Conservation (phyloP, 2,113 vertebrate genomes). For the Pteropus alecto region DNA sequence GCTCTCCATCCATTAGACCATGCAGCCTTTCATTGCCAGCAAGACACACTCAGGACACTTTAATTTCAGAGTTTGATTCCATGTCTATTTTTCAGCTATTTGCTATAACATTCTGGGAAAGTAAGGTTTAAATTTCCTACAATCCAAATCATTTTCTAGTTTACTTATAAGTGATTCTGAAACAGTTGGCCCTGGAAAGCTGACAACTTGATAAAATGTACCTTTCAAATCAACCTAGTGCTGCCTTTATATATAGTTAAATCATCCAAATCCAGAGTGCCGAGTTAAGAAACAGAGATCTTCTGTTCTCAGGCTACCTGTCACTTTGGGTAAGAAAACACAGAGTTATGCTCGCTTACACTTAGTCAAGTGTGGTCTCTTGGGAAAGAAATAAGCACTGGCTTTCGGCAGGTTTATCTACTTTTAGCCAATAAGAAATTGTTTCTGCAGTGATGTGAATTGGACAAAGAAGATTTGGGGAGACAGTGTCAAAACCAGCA, state of each 20-base stretch:
- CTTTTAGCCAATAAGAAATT: slow-evolving; percentile 65
- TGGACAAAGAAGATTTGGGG: slow-evolving; percentile 50
- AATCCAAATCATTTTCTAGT: slow-evolving; percentile 78
- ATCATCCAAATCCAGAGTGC: slow-evolving; percentile 68
- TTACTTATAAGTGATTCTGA: slow-evolving; percentile 74
- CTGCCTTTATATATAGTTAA: slow-evolving; percentile 74
- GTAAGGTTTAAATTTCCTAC: slow-evolving; percentile 69
- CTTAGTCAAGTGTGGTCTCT: slow-evolving; percentile 55
- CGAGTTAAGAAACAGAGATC: slow-evolving; percentile 46
- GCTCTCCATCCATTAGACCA: slow-evolving; percentile 19
- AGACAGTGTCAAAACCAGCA: slow-evolving; percentile 52
- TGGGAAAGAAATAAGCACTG: slow-evolving; percentile 57
- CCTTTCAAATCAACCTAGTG: slow-evolving; percentile 69
- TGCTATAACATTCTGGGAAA: slow-evolving; percentile 58
- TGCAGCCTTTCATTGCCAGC: not conserved
- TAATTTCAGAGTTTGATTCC: slow-evolving; percentile 67
- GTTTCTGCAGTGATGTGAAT: slow-evolving; percentile 11
- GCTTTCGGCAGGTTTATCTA: slow-evolving; percentile 62
- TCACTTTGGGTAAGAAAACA: slow-evolving; percentile 65
- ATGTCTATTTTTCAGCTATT: slow-evolving; percentile 72
- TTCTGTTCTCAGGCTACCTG: slow-evolving; percentile 59
- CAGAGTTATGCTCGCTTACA: slow-evolving; percentile 35
- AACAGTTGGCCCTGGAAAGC: slow-evolving; percentile 67
- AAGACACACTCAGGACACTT: slow-evolving; percentile 35
- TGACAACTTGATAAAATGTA: slow-evolving; percentile 75